A percentile compares a stretch with the other conserved stretches of the same genome.
phyloP scores from a whole-genome alignment of 2,113 vertebrate species.

The Arizona elegans region DNA sequence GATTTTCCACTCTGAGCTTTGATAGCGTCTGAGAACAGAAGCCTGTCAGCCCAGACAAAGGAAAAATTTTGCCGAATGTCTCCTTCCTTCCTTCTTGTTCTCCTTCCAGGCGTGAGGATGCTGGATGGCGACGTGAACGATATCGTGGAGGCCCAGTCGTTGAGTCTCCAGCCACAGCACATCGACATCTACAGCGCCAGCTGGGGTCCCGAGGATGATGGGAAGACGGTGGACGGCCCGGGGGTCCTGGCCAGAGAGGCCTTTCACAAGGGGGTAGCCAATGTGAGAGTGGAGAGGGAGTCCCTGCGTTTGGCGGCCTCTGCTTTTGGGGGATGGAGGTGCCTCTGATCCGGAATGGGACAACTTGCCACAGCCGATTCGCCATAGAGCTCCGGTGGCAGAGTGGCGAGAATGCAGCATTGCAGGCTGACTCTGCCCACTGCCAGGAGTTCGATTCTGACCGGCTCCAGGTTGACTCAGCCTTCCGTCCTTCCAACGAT shows the following conservation, averaged over 20 bases:
- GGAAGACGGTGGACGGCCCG: slow-evolving; percentile 68
- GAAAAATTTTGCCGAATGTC: background rate
- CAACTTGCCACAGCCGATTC: background rate
- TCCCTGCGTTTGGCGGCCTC: no score
- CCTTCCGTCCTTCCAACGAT: no score
- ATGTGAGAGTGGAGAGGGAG: slow-evolving; percentile 44
- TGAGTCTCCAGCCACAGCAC: slow-evolving; percentile 73
- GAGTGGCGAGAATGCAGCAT: background rate
- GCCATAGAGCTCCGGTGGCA: no score
- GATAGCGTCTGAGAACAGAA: background rate
- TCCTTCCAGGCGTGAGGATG: slow-evolving; percentile 73
- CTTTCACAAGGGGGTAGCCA: slow-evolving; percentile 59
- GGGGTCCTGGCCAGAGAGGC: slow-evolving; percentile 65
- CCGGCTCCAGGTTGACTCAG: no score
- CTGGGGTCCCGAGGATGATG: slow-evolving; percentile 76
- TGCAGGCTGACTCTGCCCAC: no score
- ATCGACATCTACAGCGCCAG: slow-evolving; percentile 79
- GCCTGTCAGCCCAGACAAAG: background rate
- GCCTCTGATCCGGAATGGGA: background rate
- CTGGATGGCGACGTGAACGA: slow-evolving; percentile 74
- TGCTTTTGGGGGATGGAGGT: no score
- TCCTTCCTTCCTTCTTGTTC: background rate
- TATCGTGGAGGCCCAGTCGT: slow-evolving; percentile 72
- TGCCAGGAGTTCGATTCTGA: no score
- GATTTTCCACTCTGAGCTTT: no score